Evolutionary conservation across 2,888 invertebrate species (phyloP), one percentile per base, ranked within the genome.

Genomic region (Alloscopus bannaensis): DNA sequence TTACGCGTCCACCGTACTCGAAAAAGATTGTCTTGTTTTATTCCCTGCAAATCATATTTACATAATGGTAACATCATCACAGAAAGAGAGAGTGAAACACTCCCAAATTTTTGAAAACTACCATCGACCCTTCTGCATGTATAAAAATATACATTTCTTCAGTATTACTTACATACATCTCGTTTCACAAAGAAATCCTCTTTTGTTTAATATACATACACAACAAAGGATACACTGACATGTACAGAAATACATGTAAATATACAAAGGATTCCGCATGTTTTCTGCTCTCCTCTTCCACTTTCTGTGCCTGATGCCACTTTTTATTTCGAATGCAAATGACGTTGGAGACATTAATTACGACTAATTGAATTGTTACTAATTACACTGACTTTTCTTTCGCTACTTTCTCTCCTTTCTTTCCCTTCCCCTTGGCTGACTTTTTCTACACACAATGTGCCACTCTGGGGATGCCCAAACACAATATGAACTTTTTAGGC

Each of bases 331-430:
- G 83, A 81, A 86, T 86, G 85, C 86, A 86, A 86, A 86, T 86
- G 83, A 84, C 86, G 83, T 85, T 82, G 80, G 81, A 83, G 84
- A 85, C 86, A 86, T 86, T 85, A 86, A 84, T 86, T 86, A 85
- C 84, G 80, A 83, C 84, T 85, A 86, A 86, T 86, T 86, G 84
- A 86, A 86, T 86, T 85, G 84, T 84, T 86, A 82, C 85, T 86
- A 86, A 86, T 86, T 86, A 86, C 84, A 84, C 83, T 81, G 82
- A 84, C 85, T 83, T 84, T 84, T 84, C 83, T 84, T 81, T 82
- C 82, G 75, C 84, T 84, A 66, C 81, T 77, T 81, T 71, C 50
- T 65, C 73, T 82, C 60, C 60, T 73, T 71, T 80, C 60, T 52
- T 75, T 75, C 52, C 66, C 73, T 75, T 81, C 75, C 73, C 76